Base-by-base conservation (phyloP, 2,888 invertebrate species). In the Hetaerina titia region DNA sequence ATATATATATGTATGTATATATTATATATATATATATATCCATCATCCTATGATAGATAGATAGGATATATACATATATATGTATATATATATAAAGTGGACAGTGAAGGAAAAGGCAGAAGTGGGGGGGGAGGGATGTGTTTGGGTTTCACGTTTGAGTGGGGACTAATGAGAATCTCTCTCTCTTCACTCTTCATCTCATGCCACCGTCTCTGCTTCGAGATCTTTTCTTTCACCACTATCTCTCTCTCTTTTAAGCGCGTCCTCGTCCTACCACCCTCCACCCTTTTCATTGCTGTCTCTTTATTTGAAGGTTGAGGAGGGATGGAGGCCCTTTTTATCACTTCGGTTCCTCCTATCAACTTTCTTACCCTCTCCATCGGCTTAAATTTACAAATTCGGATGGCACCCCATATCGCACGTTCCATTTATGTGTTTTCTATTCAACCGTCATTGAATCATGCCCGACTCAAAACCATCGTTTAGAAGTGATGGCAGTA, bases 121-220 rank as follows among this genome's bases (percentile, higher is more conserved):
- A 45, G 56, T 15, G 56, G 89, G 17, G 19, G 45, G 17, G 92
- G 69, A n/a, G 17, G 92, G 69, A n/a, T 69, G 13, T 69, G 92
- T 92, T 69, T 92, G 69, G 92, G 69, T 74, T 69, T 92, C 92
- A 92, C 92, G 69, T 64, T 69, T 69, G 92, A 69, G 64, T 92
- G 92, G n/a, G 56, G 56, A 92, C 92, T 92, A 92, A 92, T 92
- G 92, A 92, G 92, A 92, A 92, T 92, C 92, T 63, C 45, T 92
- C 92, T 69, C 89, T 57, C 89, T 89, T 57, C 89, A 89, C 56
- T 89, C 31, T 81, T 81, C 81, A 81, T 81, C 31, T 31, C 31
- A 4, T n/a, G 13, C 25, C 31, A n/a, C 25, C 81, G 11, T 13
- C 81, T 31, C 15, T 13, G 11, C 31, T 81, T 22, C 31, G 11